Percentiles rank a stretch among this genome's conserved stretches.
Evolutionary conservation across 2,797 vertebrate species (phyloP).

Genomic region (Chloroceryle inda): DNA sequence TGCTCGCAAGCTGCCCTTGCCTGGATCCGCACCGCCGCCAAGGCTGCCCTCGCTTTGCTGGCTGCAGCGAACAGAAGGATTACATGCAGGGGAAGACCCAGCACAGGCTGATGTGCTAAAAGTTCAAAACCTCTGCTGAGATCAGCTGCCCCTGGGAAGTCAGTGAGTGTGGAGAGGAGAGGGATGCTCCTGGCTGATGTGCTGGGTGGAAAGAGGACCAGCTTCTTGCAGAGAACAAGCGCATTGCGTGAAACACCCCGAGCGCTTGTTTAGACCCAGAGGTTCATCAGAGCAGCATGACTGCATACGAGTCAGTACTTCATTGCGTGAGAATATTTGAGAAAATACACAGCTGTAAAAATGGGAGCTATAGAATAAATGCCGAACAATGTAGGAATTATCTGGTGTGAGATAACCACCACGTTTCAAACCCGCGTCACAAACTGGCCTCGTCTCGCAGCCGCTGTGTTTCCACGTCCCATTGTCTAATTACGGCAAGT

Average conservation of each 20-base stretch:
- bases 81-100: accelerated
- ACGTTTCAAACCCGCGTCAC: background rate
- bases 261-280: background rate
- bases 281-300: background rate
- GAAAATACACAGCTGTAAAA: background rate
- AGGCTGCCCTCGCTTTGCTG: background rate
- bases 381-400: background rate
- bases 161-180: background rate
- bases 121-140: background rate
- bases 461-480: constrained; percentile 22
- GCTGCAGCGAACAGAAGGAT: no score
- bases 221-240: background rate
- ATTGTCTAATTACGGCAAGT: constrained; percentile 65
- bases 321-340: accelerated
- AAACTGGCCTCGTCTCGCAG: constrained; percentile 27
- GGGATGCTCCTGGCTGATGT: background rate
- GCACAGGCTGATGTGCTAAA: background rate
- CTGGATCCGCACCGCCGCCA: accelerated
- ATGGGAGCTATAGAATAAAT: background rate
- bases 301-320: background rate
- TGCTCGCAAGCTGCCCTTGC: background rate
- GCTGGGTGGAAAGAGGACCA: accelerated
- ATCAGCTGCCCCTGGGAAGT: background rate
- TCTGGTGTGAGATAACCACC: background rate
- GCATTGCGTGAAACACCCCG: accelerated